Base-by-base conservation (phyloP, 2,888 invertebrate species). In the Anaspis maculata region DNA sequence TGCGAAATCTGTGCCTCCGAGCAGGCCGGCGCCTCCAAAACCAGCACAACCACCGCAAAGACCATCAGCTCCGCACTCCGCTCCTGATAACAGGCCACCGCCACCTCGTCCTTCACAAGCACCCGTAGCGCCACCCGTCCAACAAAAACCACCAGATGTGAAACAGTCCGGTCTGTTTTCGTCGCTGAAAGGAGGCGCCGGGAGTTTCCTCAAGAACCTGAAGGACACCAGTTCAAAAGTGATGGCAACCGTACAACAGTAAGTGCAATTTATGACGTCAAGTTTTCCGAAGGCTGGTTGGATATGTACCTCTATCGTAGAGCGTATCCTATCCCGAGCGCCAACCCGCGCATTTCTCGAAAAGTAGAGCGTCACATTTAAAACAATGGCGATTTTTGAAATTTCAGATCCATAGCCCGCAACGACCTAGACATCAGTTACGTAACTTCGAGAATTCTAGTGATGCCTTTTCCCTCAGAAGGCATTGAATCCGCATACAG, bases 171-270 rank as follows among this genome's bases (percentile, higher is more conserved):
- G 87, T 14, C 62, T 89, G 13, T 85, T 89, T 66, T 84, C 88
- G 2, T 89, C 91, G 0, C 71, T 96, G 16, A 84, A 81, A 61
- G 94, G 94, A 13, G 92, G 94, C 29, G 94, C 95, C 13, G 91
- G 94, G 2, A 91, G 82, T 56, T 81, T 95, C 52, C 71, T 96
- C 39, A 92, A 91, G 57, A 95, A 94, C 59, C 69, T 97, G 15
- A 94, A 92, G 63, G 96, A 96, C 57, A 95, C 94, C 0, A 92
- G 95, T 12, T 84, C 83, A 21, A 95, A 94, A 72, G 92, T 97
- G 24, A 94, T 96, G 83, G 91, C 95, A 62, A 89, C 92, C 21
- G 89, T 96, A 45, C 91, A 91, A 62, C 89, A 90, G 76, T 83
- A 60, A 75, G 78, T 74, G 24, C 9, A 5, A 7, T 24, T 24